Evolutionary conservation across 1,140 invertebrate species (phyloP).

Genomic region (Pseudomyrmex gracilis): DNA sequence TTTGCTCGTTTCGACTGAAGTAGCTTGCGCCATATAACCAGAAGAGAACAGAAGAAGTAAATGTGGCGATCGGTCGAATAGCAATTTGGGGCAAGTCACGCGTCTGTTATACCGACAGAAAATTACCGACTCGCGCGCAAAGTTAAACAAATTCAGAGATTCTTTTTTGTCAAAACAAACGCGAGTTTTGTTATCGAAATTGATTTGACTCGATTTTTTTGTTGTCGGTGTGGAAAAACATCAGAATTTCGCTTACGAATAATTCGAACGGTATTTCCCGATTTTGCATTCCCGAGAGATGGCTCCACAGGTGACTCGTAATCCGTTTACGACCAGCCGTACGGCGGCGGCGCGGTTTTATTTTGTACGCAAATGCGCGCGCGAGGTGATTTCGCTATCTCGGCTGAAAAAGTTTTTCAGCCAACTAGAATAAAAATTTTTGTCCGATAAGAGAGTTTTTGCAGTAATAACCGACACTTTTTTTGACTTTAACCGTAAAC

Average conservation of each 20-base stretch:
- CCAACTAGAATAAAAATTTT: constrained; percentile 15
- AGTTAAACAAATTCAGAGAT: too few species aligned
- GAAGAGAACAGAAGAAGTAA: too few species aligned
- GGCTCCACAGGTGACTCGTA: constrained; percentile 10
- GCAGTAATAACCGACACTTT: neutral
- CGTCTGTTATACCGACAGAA: too few species aligned
- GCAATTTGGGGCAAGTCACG: too few species aligned
- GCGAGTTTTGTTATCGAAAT: too few species aligned
- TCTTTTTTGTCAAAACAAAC: too few species aligned
- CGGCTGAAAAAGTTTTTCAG: neutral
- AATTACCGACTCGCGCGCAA: too few species aligned
- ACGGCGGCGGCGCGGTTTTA: constrained; percentile 1
- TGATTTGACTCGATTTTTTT: too few species aligned
- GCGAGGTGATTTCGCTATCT: neutral
- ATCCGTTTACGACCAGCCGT: neutral
- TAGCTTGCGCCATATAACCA: too few species aligned
- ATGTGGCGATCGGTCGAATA: too few species aligned
- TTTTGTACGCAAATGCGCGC: neutral
- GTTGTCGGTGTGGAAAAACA: too few species aligned
- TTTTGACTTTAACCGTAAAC: constrained; percentile 30
- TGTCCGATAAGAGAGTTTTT: neutral
- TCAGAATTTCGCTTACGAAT: neutral
- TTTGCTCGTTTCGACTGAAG: too few species aligned
- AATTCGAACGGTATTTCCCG: neutral
- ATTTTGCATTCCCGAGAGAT: neutral